A percentile compares a stretch with the other conserved stretches of the same genome.
These are phyloP conservation scores for Saccopteryx leptura DNA, from an alignment of 2,113 vertebrate genomes.

Conservation along the genomic window DNA sequence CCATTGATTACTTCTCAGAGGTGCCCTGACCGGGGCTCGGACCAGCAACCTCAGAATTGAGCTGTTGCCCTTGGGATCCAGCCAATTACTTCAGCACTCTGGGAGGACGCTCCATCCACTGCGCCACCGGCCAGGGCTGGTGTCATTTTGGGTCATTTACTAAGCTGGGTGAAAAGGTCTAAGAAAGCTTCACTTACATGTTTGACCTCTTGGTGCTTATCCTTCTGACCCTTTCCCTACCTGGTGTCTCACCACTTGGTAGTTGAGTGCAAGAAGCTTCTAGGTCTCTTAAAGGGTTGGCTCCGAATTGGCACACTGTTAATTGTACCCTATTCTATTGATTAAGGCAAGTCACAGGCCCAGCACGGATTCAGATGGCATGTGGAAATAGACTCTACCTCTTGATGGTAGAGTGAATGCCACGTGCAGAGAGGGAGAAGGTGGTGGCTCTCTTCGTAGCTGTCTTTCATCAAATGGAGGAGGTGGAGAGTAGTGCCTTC, in stretches of 20 bases:
- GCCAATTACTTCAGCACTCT: too few species aligned
- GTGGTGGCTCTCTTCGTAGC: not conserved
- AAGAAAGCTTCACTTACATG: not conserved
- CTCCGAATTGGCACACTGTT: not conserved
- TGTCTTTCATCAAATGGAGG: not conserved
- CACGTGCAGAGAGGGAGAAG: not conserved
- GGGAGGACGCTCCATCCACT: too few species aligned
- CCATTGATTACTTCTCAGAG: too few species aligned
- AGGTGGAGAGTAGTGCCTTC: not conserved
- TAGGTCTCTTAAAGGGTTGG: not conserved
- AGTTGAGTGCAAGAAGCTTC: not conserved
- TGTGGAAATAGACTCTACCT: not conserved
- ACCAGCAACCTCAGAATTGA: too few species aligned
- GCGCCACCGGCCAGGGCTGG: too few species aligned
- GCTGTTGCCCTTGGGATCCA: too few species aligned
- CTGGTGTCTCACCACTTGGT: not conserved
- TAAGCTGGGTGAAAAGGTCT: not conserved
- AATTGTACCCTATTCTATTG: not conserved
- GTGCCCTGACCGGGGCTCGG: too few species aligned
- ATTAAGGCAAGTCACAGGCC: not conserved
- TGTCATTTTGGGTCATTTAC: constrained; percentile 1
- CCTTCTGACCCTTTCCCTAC: not conserved
- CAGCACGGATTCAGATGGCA: not conserved
- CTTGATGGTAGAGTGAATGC: not conserved
- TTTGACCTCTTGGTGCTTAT: not conserved